Base-by-base conservation (phyloP, 2,797 vertebrate species). In the Channallabes apus region DNA sequence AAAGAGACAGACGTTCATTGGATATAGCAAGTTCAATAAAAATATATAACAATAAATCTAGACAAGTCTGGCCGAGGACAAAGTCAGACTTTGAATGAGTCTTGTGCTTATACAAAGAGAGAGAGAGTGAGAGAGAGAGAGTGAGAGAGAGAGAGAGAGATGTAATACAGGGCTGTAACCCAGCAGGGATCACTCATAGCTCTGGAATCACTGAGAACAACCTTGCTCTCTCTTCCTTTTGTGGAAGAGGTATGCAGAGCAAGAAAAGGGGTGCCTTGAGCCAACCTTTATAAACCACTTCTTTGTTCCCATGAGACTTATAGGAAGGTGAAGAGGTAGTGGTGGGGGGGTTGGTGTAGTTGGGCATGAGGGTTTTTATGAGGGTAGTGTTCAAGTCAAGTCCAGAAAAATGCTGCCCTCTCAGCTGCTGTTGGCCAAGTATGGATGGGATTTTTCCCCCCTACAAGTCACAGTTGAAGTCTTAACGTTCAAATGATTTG, bases 161-260 rank as follows among this genome's bases (percentile, higher is more conserved):
- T 17, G 69, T 68, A 87, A 67, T 83, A 71, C 86, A 86, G 81
- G 35, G n/a, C 29, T 46, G 29, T 46, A 15, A 22, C n/a, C n/a
- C 11, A 72, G 77, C 77, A 71, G 6, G 18, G 29, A 64, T 84
- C 41, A 65, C 86, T 86, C 61, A 29, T 20, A 84, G 83, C 59
- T 29, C 59, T 77, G 83, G 80, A 89, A 75, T 71, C 76, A 72
- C 67, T 79, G 9, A 29, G 56, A 79, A 59, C 83, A 46, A 27
- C 77, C 62, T 69, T 77, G 27, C 62, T 72, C 18, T 15, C 87
- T 75, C 86, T 88, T 90, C 88, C 89, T 91, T 91, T 87, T 90
- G 88, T 88, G 89, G 90, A 85, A 76, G 77, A 88, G 87, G 85
- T 90, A 91, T 91, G 89, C 82, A 83, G 46, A 62, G 27, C 71